Conservation (phyloP, 2,113 vertebrate species). For the Daphoenositta chrysoptera region DNA sequence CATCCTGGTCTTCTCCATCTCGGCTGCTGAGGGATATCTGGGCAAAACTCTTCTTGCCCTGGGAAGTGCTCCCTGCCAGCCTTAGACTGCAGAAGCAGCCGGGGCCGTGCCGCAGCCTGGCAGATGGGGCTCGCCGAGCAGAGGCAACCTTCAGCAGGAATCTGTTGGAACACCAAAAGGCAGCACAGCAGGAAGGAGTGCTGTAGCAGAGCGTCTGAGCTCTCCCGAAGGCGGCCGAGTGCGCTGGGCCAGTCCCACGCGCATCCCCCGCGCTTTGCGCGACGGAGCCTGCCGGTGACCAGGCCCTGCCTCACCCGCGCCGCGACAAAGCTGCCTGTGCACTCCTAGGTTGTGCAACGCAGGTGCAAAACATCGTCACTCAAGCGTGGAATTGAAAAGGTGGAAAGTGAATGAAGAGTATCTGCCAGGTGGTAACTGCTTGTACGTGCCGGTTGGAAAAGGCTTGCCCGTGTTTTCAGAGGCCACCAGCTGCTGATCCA, state of each 20-base stretch:
- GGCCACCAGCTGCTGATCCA: background rate
- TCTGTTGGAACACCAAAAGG: background rate
- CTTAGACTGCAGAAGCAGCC: background rate
- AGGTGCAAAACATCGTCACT: background rate
- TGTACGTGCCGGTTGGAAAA: background rate
- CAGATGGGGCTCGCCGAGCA: background rate
- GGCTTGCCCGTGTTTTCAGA: background rate
- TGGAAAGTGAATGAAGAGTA: background rate
- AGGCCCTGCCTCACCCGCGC: background rate
- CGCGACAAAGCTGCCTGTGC: background rate
- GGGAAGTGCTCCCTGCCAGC: background rate
- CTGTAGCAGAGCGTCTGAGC: background rate
- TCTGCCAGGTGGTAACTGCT: background rate
- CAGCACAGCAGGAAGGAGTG: background rate
- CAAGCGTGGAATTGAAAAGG: background rate
- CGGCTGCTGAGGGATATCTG: background rate
- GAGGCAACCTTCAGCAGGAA: background rate
- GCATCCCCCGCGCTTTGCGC: background rate
- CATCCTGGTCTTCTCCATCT: background rate
- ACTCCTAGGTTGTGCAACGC: background rate
- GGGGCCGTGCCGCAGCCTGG: accelerated
- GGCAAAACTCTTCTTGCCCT: background rate
- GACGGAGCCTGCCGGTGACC: background rate
- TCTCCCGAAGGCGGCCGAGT: background rate
- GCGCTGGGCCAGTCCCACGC: background rate